Base-by-base conservation (phyloP, 2,888 invertebrate species). In the Zelleria hepariella region DNA sequence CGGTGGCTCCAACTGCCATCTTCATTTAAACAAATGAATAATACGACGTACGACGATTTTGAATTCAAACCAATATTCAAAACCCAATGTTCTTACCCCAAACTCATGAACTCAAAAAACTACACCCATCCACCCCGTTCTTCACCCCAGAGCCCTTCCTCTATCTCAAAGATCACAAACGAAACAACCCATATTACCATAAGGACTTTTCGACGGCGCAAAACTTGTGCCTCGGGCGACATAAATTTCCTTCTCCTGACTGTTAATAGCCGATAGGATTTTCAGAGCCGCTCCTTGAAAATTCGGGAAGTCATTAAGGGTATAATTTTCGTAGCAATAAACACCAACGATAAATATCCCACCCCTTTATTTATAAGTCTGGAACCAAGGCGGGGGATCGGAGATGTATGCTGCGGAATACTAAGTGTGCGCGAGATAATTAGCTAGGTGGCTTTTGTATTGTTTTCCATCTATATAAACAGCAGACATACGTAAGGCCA, bases 241-340 rank as follows among this genome's bases (percentile, higher is more conserved):
- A 85, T 86, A 86, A 79, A 77, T 86, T 75, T 85, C 80, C 74
- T 79, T 77, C 78, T 42, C 82, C 80, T 78, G 81, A 80, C 84
- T 82, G 81, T 79, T 88, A 87, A 87, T 87, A 86, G 87, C 79
- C 85, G 80, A 88, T 86, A 86, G 86, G 87, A 86, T 87, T 86
- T 86, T 85, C 85, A 80, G 78, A 77, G 77, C 75, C 77, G 70
- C 68, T 70, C 62, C 61, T 68, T 76, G 78, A 72, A 78, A 76
- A 75, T 84, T 84, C 80, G 83, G 80, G 82, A 86, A 86, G 86
- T 87, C 87, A 87, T 88, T 87, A 87, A 78, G 81, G 79, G 84
- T 77, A 87, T 87, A 87, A 88, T 87, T 88, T 85, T 86, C 86
- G 73, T 76, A 77, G 86, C 80, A 85, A 88, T 87, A 88, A 88